Base-by-base conservation (phyloP, 2,888 invertebrate species). In the Tridacna crocea region DNA sequence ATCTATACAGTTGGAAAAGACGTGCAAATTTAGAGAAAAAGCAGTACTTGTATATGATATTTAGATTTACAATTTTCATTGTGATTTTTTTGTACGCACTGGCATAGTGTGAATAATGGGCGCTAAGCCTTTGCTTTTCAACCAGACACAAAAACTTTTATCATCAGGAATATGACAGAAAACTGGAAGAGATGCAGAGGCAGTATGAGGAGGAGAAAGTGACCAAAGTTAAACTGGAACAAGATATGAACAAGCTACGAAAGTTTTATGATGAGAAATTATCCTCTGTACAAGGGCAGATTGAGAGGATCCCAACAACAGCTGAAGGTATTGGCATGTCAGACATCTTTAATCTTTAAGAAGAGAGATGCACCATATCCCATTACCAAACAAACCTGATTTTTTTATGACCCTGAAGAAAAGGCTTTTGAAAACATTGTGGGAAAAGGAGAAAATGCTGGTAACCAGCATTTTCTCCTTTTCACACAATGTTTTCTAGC, bases 171-270 rank as follows among this genome's bases (percentile, higher is more conserved):
- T 96, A 96, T 91, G 95, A 95, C 82, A 95, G 95, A 79, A 96
- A 96, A 90, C 95, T 96, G 91, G 91, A 94, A 72, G 95, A 95
- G 83, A 95, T 96, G 88, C 94, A 95, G 81, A 94, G 95, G 73
- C 95, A 95, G 79, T 95, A 94, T 88, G 94, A 95, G 79, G 92
- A 92, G 70, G 95, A 95, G 84, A 95, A 95, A 83, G 91, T 93
- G 68, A 94, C 94, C 86, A 95, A 95, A 83, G 94, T 93, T 3
- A 94, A 95, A 83, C 91, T 96, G 24, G 96, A 96, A 90, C 95
- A 95, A 46, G 96, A 96, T 91, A 95, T 96, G 89, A 94, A 95
- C 73, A 94, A 94, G 26, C 94, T 96, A 77, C 95, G 95, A 84
- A 93, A 95, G 48, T 95, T 95, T 66, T 96, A 96, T 88, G 95